Evolutionary conservation across 2,113 vertebrate genomes (phyloP).

Genomic region (Barnardius zonarius): DNA sequence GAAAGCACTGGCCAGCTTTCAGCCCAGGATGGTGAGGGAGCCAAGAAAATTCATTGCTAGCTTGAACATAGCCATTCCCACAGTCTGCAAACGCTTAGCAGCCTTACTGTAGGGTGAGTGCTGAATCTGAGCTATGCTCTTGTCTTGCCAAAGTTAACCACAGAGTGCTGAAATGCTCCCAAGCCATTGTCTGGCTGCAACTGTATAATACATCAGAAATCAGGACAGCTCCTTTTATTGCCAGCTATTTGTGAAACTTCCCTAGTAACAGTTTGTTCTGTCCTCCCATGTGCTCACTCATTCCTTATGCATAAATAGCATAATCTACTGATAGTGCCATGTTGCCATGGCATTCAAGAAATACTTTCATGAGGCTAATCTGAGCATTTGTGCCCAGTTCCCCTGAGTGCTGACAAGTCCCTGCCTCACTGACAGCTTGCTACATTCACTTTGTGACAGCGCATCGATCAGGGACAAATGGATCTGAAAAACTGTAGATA

Average conservation of each 20-base stretch:
- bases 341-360: neutral
- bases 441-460: neutral
- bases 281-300: neutral
- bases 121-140: neutral
- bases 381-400: neutral
- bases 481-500: neutral
- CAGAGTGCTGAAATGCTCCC: conserved; percentile 2
- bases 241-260: neutral
- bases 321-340: neutral
- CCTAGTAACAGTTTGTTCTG: neutral
- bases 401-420: neutral
- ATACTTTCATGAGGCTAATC: neutral
- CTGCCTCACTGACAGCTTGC: neutral
- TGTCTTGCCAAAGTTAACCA: conserved; percentile 2
- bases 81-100: neutral
- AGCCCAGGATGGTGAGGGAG: neutral
- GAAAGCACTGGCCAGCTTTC: neutral
- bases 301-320: neutral
- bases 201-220: neutral
- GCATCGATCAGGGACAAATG: neutral
- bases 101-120: neutral
- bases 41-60: neutral
- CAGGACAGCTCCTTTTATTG: neutral
- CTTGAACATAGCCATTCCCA: neutral
- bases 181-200: neutral